These are phyloP conservation scores for Sebastes taczanowskii DNA, from an alignment of 2,797 vertebrate species.

Conservation along the genomic window DNA sequence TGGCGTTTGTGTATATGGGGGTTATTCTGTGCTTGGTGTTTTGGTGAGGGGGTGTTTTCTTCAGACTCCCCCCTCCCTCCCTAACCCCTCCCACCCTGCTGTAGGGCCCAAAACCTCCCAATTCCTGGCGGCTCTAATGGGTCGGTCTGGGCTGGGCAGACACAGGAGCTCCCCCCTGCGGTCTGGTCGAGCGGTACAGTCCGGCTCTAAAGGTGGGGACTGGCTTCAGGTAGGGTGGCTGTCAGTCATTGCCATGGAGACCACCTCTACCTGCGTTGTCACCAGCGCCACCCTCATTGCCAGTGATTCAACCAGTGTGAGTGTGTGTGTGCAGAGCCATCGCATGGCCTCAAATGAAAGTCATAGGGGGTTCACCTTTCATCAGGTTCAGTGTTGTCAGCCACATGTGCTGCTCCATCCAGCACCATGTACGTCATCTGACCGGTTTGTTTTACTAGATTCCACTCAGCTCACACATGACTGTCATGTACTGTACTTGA, in stretches of 20 bases:
- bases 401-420: constrained; percentile 44
- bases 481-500: not conserved
- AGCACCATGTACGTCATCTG: constrained; percentile 49
- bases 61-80: constrained; percentile 59
- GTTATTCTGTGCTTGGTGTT: constrained; percentile 56
- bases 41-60: constrained; percentile 65
- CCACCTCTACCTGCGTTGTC: constrained; percentile 74
- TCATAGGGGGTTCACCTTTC: constrained; percentile 33
- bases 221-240: constrained; percentile 84
- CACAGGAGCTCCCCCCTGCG: constrained; percentile 83
- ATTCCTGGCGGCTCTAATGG: constrained; percentile 85
- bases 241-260: constrained; percentile 82
- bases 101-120: constrained; percentile 81
- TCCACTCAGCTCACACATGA: constrained; percentile 50
- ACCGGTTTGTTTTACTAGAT: constrained; percentile 22
- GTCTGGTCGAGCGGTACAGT: constrained; percentile 80
- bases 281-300: constrained; percentile 61
- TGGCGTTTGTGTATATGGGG: constrained; percentile 39
- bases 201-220: constrained; percentile 87
- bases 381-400: constrained; percentile 49
- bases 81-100: constrained; percentile 73
- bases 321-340: constrained; percentile 57
- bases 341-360: constrained; percentile 47
- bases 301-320: constrained; percentile 44
- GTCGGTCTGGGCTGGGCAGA: constrained; percentile 83